Base-by-base conservation (phyloP, 2,797 vertebrate species). In the Sebastes iracundus region DNA sequence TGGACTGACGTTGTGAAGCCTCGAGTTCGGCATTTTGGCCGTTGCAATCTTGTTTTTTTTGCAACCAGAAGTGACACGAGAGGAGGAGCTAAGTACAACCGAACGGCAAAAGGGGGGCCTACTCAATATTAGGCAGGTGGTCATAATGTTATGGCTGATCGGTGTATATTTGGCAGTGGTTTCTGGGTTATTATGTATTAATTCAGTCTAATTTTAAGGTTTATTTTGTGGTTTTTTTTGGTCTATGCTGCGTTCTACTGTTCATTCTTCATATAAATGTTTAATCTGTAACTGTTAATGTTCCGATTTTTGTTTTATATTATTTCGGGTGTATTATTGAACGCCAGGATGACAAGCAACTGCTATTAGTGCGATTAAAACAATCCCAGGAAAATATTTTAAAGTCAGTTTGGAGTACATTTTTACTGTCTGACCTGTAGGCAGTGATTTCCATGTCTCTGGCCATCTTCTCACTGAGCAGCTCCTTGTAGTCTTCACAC, bases 361-460 rank as follows among this genome's bases (percentile, higher is more conserved):
- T 25, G 22, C 42, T 46, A 46, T 46, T 46, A 16, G 14, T 18
- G 42, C 16, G 0, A 46, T 46, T 52, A 52, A 52, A 52, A 52
- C 8, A n/a, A 18, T 46, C 42, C 16, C 42, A 18, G 42, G 42
- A 46, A 42, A 42, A 42, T 49, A 49, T 52, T 52, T 52, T 6
- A n/a, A 8, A 20, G 12, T 63, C 32, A 61, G 11, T 62, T 33
- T 32, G n/a, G 20, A 60, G 59, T n/a, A 8, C 13, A 12, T 28
- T 53, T 52, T 16, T 2, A 16, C 10, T 9, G 2, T 73, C 85
- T 89, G 72, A 96, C 96, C 95, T 96, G 92, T 96, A 95, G 75
- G 95, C 95, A 22, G 89, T 72, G 5, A 96, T 95, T 88, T 96
- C 96, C 71, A 95, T 92, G 74, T 95, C 94, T 90, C 95, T 93